A percentile compares a stretch with the other conserved stretches of the same genome.
phyloP scores from a whole-genome alignment of 2,888 invertebrate species.

The Chrysodeixis includens region DNA sequence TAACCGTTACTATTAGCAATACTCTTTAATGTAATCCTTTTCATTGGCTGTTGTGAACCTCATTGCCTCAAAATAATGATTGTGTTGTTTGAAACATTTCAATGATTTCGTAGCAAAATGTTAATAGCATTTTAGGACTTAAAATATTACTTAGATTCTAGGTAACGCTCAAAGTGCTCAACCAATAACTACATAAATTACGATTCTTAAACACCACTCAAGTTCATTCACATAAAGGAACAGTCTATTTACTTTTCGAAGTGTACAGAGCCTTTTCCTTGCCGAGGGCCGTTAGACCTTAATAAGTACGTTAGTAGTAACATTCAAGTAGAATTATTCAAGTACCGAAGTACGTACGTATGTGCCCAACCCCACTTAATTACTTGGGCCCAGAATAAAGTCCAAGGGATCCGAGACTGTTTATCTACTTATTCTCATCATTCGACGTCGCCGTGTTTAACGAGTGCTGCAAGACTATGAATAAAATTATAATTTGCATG shows the following conservation, averaged over 20 bases:
- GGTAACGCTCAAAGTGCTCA: too few species aligned
- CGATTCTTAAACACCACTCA: neutral
- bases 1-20: conserved; percentile 34
- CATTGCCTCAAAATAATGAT: conserved; percentile 22
- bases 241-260: conserved; percentile 11
- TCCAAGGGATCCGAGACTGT: conserved; percentile 16
- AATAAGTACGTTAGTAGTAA: conserved; percentile 25
- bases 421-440: conserved; percentile 32
- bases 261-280: conserved; percentile 18
- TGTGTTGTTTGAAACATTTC: conserved; percentile 7
- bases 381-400: conserved; percentile 19
- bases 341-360: conserved; percentile 12
- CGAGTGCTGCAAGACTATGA: conserved; percentile 53
- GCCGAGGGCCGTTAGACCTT: conserved; percentile 8
- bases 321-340: conserved; percentile 36
- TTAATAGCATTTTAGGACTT: too few species aligned
- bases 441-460: conserved; percentile 41
- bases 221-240: neutral
- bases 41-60: conserved; percentile 22
- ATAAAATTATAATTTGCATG: conserved; percentile 58
- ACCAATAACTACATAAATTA: neutral
- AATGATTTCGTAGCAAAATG: too few species aligned
- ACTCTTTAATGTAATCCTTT: conserved; percentile 34
- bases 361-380: conserved; percentile 18
- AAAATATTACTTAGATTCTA: too few species aligned